Base-by-base conservation (phyloP, 2,113 vertebrate species). In the Thryonomys swinderianus region DNA sequence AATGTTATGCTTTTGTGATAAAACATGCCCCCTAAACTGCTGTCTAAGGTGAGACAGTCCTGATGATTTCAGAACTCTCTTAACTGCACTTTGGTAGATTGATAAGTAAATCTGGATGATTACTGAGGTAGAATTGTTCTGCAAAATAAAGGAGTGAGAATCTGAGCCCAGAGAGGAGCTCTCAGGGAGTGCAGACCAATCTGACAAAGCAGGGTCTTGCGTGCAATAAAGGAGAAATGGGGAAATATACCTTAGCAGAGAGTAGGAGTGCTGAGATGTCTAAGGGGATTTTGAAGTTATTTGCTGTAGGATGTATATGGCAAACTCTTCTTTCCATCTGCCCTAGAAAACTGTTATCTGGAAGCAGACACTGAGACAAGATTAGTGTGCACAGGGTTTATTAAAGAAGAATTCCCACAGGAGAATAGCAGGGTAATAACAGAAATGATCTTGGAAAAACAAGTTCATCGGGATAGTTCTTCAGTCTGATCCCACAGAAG, bases 281-380 rank as follows among this genome's bases (percentile, higher is more conserved):
- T 73, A 17, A 7, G 16, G 32, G 21, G 11, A 42, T 42, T 90
- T 34, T 51, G 78, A 92, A 90, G 23, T 55, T 92, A 62, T 67
- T 90, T 95, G 66, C 85, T 90, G 4, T 42, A 64, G 32, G 48
- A 66, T 25, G 30, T 51, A 81, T 2, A 32, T 1, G 16, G 23
- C 76, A 73, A 89, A 83, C 20, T n/a, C 53, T 23, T 95, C 81
- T 10, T 25, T 87, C 42, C 59, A 84, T 34, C 14, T 86, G 51
- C 51, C 78, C 61, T 92, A 78, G 85, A 88, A 93, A 95, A 92
- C 48, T 42, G n/a, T 48, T 76, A 83, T 21, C 61, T 53, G 69
- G 88, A 57, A 67, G 83, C 51, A 53, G 48, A 79, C 42, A 53
- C 67, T 40, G 51, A 79, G 61, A 62, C 66, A 74, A 51, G 27